Base-by-base conservation (phyloP, 2,797 vertebrate species). In the Pseudomugil tenellus region DNA sequence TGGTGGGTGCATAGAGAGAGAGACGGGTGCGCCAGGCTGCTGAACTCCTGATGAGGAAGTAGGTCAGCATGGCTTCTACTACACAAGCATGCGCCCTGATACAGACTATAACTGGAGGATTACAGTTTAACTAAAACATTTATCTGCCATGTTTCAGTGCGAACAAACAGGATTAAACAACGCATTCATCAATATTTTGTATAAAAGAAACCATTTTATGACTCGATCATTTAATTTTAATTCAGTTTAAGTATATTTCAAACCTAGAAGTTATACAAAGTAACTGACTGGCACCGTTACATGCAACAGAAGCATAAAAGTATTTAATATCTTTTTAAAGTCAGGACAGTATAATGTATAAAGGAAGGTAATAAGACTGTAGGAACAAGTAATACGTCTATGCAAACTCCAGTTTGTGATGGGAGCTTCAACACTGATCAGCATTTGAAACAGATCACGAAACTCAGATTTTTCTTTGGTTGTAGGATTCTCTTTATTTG, bases 21-120 rank as follows among this genome's bases (percentile, higher is more conserved):
- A 54, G 29, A 48, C n/a, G n/a, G n/a, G n/a, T n/a, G 56, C 46
- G 57, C 54, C 51, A 70, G 70, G 59, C 61, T 62, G 74, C 63
- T 86, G 78, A 87, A 84, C 84, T 84, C 77, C 75, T 65, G 72
- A 80, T 80, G 78, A 84, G 83, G 68, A 91, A 89, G 70, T 84
- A 83, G 88, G 88, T 83, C 88, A 46, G 63, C 58, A 26, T 26
- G 17, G 71, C 59, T 70, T 60, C 61, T 39, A 58, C 29, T 41
- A 34, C 63, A 80, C 31, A 78, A 70, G 61, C 59, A 56, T 56
- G 54, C 46, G 26, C 32, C 63, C 52, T 63, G 67, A 52, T 29
- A 65, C 48, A 74, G 49, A 21, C 37, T 57, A 28, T 43, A 68
- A 52, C 53, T 58, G 57, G 31, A 67, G 39, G 57, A 43, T 13